Evolutionary conservation across 2,113 vertebrate species (phyloP), one percentile per base, ranked within the genome.

Genomic region (Pituophis catenifer): DNA sequence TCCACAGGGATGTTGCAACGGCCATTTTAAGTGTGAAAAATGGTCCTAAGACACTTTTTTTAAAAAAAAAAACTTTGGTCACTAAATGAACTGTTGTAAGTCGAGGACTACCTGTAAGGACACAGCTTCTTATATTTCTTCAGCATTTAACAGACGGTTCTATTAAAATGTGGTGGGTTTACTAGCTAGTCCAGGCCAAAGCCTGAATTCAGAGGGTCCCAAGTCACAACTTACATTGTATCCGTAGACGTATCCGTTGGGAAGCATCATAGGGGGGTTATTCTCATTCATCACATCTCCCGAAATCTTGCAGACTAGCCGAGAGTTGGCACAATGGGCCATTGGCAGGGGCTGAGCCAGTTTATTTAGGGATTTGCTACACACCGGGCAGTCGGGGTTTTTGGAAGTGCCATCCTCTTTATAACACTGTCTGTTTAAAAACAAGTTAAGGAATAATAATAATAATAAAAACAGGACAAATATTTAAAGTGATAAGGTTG

Each of bases 191-290:
- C 29, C 12, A 3, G 33, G 50, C 90, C 13, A 92, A 91, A 44
- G n/a, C 59, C 88, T 24, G 33, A n/a, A n/a, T 48, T n/a, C 0
- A 90, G 91, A 44, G 7, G 24, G 70, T 0, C 0, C 24, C 21
- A 1, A 65, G 88, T 52, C 15, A 75, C 91, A 2, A 98, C 99
- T 99, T 97, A 99, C 99, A 58, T 99, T 99, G 97, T 99, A 99
- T 96, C 99, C 99, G 8, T 99, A 99, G 94, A 99, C 99, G 59
- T 99, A 99, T 97, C 99, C 99, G 65, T 99, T 99, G 96, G 99
- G 99, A 96, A 99, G 98, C 99, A 99, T 99, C 99, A 99, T 99
- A 12, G 99, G 99, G n/a, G 99, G 99, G 97, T 99, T 99, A 98
- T 99, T 99, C 98, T 99, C 99, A 11, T 99, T 99, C 99, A 99